Conservation (phyloP, 1,140 invertebrate species). For the Sminthurides bifidus region DNA sequence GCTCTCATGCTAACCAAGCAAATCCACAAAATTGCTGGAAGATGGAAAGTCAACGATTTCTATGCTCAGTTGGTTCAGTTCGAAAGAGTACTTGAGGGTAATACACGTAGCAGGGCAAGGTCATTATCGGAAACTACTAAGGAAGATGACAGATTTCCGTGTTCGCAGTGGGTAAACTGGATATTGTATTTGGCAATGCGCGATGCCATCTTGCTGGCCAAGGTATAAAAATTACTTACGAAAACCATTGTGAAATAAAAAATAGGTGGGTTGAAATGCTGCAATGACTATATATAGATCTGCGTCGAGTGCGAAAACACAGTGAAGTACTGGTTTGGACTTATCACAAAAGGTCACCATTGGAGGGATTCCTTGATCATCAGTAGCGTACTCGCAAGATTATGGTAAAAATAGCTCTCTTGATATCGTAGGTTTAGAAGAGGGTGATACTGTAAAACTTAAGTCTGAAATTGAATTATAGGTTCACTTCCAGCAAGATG, state of each 20-base stretch:
- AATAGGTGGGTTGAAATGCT: not conserved
- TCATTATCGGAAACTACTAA: not conserved
- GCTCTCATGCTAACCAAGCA: constrained; percentile 18
- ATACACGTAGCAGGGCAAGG: no score
- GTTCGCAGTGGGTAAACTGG: constrained; percentile 20
- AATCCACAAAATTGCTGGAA: constrained; percentile 11
- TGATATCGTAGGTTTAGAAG: no score
- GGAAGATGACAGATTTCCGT: constrained; percentile 4
- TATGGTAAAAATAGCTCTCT: no score
- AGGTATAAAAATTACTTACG: constrained; percentile 9
- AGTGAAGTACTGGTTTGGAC: constrained; percentile 20
- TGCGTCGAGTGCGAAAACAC: constrained; percentile 20
- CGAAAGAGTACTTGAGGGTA: not conserved
- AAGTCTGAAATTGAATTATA: not conserved
- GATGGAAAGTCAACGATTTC: constrained; percentile 23
- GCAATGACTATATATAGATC: constrained; percentile 10
- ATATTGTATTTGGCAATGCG: constrained; percentile 14
- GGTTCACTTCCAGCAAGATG: constrained; percentile 1
- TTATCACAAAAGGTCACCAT: constrained; percentile 22
- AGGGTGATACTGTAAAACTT: not conserved
- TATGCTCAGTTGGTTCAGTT: constrained; percentile 1
- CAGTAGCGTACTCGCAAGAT: constrained; percentile 15
- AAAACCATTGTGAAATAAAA: not conserved
- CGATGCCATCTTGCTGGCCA: constrained; percentile 18
- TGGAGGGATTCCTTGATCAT: constrained; percentile 29